These are phyloP conservation scores for Sminthopsis crassicaudata DNA, from an alignment of 2,113 vertebrate genomes.

Conservation along the genomic window DNA sequence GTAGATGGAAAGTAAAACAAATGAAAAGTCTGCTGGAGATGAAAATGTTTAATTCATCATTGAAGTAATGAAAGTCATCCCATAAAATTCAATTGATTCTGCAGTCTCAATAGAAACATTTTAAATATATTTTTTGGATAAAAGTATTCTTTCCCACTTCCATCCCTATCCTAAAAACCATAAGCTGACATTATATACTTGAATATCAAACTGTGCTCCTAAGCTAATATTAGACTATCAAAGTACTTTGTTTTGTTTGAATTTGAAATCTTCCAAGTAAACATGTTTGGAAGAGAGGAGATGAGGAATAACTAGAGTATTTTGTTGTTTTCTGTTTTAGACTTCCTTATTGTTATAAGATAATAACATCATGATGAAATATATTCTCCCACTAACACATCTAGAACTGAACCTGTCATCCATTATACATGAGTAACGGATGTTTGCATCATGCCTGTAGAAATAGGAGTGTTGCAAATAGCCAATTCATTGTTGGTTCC, in stretches of 20 bases:
- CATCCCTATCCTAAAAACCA: not conserved
- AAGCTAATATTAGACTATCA: not conserved
- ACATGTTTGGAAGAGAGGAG: not conserved
- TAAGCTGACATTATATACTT: slow-evolving; percentile 19
- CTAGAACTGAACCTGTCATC: slow-evolving; percentile 41
- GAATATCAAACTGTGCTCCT: not conserved
- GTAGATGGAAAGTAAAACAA: not conserved
- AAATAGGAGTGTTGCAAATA: slow-evolving; percentile 63
- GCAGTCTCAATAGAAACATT: not conserved
- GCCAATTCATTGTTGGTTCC: slow-evolving; percentile 66
- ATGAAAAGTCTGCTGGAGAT: not conserved
- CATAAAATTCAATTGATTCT: not conserved
- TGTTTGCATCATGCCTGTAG: slow-evolving; percentile 47
- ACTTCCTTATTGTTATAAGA: slow-evolving; percentile 50
- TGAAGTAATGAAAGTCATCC: not conserved
- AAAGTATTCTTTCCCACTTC: not conserved
- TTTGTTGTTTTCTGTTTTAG: slow-evolving; percentile 32
- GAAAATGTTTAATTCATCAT: not conserved
- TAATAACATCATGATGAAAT: slow-evolving; percentile 31
- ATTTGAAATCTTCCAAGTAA: slow-evolving; percentile 29
- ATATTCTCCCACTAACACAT: not conserved
- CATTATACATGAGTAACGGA: not conserved
- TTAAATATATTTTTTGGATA: not conserved
- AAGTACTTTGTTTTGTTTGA: not conserved
- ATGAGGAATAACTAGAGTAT: not conserved